Base-by-base conservation (phyloP, 2,113 vertebrate species). In the Platycercus adscitus region DNA sequence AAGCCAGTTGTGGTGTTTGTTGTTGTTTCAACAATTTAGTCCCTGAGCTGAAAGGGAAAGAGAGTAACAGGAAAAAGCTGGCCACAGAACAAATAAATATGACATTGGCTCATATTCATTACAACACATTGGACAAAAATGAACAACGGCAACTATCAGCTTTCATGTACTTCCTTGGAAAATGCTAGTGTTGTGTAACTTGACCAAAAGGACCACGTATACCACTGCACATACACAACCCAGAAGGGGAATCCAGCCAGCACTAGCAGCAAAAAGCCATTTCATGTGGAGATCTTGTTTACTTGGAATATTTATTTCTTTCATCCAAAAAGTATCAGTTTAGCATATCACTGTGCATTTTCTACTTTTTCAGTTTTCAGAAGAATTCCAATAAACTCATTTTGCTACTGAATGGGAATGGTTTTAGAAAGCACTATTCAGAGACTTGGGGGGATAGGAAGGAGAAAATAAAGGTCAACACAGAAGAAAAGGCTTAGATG, bases 351-450 rank as follows among this genome's bases (percentile, higher is more conserved):
- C 37, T 81, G 52, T 19, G 39, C n/a, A 65, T 86, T 96, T 97
- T 87, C 69, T 63, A 31, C 35, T 94, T 63, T 89, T 84, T 89
- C 86, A 89, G 33, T 94, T 96, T 98, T 94, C 61, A 81, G 81
- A 92, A 96, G 92, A 92, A 72, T 89, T 93, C 52, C 78, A 93
- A 78, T 81, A 94, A 94, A 93, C 68, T 95, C 31, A 58, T 92
- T 96, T 96, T 96, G 75, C 81, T 89, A 81, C 80, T 95, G 97
- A 95, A 95, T 56, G 66, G 80, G 89, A 96, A 93, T 31, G 56
- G 92, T 96, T 92, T 86, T 93, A 96, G 81, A 96, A 91, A 95
- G 49, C 60, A 64, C 55, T 63, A 33, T 60, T 93, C 71, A 76
- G 86, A 92, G 69, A 75, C 39, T 84, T 86, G n/a, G 13, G 35